Evolutionary conservation across 2,113 vertebrate species (phyloP).

Genomic region (Acinonyx jubatus): DNA sequence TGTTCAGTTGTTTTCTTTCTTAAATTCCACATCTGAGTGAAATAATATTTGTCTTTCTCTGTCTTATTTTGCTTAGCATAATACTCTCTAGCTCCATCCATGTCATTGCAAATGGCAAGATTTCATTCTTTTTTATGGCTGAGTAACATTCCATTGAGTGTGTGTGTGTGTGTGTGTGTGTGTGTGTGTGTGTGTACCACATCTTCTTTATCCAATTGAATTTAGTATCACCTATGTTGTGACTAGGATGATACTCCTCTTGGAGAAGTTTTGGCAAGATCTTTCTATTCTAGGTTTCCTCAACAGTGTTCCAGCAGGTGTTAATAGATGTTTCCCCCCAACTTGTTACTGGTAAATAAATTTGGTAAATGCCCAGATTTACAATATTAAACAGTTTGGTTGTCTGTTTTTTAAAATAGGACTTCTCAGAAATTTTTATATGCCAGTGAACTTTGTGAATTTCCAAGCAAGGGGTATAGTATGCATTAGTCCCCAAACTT

Average conservation of each 20-base stretch:
- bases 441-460: neutral
- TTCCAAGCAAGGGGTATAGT: neutral
- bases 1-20: too few species aligned
- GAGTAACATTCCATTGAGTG: too few species aligned
- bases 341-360: conserved; percentile 29
- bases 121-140: too few species aligned
- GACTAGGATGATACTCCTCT: neutral
- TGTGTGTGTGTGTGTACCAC: neutral
- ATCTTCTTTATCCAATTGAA: neutral
- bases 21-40: too few species aligned
- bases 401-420: conserved; percentile 6
- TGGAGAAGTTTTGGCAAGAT: conserved; percentile 8
- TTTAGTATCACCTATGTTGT: neutral
- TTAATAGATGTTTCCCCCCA: neutral
- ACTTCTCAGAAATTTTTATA: conserved; percentile 45
- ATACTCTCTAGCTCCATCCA: too few species aligned
- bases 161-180: neutral
- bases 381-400: neutral
- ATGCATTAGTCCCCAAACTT: neutral
- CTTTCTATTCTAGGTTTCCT: conserved; percentile 24
- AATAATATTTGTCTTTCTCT: too few species aligned
- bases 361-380: conserved; percentile 29
- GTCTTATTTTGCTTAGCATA: too few species aligned
- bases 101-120: too few species aligned
- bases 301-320: neutral